phyloP scores from a whole-genome alignment of 2,113 vertebrate species.

The Abramis brama region DNA sequence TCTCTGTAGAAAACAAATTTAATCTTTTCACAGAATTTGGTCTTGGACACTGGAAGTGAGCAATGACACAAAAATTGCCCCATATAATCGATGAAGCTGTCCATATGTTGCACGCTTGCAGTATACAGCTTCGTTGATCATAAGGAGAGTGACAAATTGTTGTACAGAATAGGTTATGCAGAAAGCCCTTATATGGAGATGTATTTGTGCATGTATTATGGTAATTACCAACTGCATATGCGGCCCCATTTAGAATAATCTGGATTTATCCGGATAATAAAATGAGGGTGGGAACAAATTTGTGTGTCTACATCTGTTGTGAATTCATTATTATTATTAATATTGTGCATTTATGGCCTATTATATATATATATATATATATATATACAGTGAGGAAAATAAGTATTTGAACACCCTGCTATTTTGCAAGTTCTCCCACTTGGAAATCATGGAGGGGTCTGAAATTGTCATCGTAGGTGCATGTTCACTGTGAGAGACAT shows the following conservation, averaged over 20 bases:
- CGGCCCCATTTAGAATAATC: neutral
- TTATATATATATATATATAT: neutral
- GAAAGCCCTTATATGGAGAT: slow-evolving; percentile 11
- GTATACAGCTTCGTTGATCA: neutral
- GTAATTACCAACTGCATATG: neutral
- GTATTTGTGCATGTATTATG: slow-evolving; percentile 11
- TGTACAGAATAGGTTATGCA: neutral
- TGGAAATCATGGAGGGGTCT: too few relatives aligned
- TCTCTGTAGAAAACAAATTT: slow-evolving; percentile 13
- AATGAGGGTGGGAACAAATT: neutral
- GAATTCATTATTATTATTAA: neutral
- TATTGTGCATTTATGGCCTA: neutral
- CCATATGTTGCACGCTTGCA: neutral
- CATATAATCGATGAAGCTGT: slow-evolving; percentile 19
- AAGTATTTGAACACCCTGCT: too few relatives aligned
- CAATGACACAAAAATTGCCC: neutral
- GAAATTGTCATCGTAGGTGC: too few relatives aligned
- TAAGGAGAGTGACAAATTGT: slow-evolving; percentile 16
- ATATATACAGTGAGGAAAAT: too few relatives aligned
- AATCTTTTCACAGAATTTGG: neutral
- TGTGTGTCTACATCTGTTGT: neutral
- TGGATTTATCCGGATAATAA: slow-evolving; percentile 3
- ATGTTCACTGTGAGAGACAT: too few relatives aligned
- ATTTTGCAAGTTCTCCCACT: too few relatives aligned
- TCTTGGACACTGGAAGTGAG: neutral